Percentiles rank a stretch among this genome's conserved stretches.
phyloP scores from a whole-genome alignment of 2,888 invertebrate species.

The Eupithecia tripunctaria region DNA sequence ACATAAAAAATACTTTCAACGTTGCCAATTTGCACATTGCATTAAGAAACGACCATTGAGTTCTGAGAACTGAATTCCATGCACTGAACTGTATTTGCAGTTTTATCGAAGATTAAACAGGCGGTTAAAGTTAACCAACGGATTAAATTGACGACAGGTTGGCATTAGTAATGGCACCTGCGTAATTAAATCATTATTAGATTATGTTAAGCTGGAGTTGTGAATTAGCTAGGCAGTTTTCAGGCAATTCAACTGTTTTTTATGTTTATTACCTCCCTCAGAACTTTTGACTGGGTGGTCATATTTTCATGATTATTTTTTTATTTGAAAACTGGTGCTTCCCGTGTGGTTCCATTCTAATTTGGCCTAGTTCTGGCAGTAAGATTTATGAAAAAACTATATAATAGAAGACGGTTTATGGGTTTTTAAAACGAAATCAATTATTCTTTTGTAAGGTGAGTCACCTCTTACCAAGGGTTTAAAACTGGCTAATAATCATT shows the following conservation, averaged over 20 bases:
- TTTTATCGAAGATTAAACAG: not conserved
- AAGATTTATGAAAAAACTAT: no score
- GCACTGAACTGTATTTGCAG: not conserved
- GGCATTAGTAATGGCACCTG: no score
- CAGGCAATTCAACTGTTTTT: no score
- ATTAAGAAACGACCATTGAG: not conserved
- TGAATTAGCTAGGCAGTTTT: not conserved
- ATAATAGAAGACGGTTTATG: no score
- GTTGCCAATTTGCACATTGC: conserved; percentile 1
- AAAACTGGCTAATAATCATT: not conserved
- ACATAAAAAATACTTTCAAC: conserved; percentile 11
- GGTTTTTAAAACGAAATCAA: no score
- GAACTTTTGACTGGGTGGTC: no score
- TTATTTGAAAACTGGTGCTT: no score
- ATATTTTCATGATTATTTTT: no score
- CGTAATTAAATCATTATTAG: no score
- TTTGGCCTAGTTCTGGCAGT: no score
- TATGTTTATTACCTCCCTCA: no score
- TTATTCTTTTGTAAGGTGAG: not conserved
- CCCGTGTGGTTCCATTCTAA: no score
- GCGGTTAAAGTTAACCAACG: not conserved
- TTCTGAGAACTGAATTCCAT: conserved; percentile 8
- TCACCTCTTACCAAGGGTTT: not conserved
- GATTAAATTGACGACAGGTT: not conserved
- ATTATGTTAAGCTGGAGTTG: not conserved